Conservation (phyloP, 2,888 invertebrate genomes). For the Heliconius aoede region DNA sequence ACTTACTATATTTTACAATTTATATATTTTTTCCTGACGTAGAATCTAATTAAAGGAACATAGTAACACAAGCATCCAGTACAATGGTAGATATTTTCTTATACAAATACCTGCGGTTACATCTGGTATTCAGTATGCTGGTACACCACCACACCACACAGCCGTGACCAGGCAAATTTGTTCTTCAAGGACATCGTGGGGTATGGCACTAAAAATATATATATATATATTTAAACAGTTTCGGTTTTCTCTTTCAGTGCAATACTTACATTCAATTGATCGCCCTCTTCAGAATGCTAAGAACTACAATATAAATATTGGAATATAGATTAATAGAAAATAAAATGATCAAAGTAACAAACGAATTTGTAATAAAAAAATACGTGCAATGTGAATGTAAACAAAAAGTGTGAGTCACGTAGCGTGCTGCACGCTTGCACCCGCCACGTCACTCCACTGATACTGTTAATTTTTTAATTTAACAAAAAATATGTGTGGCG, state of each 20-base stretch:
- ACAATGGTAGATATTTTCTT: background rate
- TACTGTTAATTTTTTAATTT: conserved; percentile 45
- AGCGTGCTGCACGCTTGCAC: conserved; percentile 31
- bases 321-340: background rate
- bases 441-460: conserved; percentile 37
- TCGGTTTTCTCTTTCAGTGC: background rate
- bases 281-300: background rate
- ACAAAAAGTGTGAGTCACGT: conserved; percentile 41
- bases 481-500: conserved; percentile 43
- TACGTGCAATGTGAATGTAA: conserved; percentile 20
- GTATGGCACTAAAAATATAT: background rate
- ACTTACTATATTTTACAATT: no score
- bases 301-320: no score
- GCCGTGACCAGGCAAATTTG: background rate
- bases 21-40: background rate
- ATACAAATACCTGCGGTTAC: background rate
- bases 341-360: background rate
- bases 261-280: background rate
- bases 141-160: background rate
- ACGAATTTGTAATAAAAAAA: conserved; percentile 7
- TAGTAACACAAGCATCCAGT: background rate
- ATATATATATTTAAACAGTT: background rate
- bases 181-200: background rate
- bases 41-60: background rate
- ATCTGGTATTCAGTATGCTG: background rate